phyloP scores from a whole-genome alignment of 1,140 invertebrate genomes.

The Drosophila simulans region DNA sequence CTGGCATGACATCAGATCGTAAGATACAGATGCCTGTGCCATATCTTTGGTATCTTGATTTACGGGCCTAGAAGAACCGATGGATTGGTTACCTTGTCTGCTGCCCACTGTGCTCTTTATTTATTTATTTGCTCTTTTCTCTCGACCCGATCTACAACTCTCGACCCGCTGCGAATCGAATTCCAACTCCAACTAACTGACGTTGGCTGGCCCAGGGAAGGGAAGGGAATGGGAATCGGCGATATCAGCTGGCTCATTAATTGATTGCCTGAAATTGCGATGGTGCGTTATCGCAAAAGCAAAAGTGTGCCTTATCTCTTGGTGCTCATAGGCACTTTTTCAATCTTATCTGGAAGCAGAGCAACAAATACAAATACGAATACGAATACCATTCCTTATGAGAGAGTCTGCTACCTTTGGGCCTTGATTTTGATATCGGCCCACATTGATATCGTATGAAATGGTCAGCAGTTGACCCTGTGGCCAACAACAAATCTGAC shows the following conservation, averaged over 20 bases:
- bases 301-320: conserved; percentile 64
- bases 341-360: conserved; percentile 43
- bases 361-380: conserved; percentile 21
- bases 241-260: conserved; percentile 72
- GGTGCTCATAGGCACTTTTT: conserved; percentile 43
- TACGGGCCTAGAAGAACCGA: conserved; percentile 17
- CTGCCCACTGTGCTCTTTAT: conserved; percentile 27
- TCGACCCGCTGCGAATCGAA: conserved; percentile 73
- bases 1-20: conserved; percentile 64
- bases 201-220: conserved; percentile 42
- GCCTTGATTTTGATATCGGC: conserved; percentile 6
- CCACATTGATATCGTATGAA: conserved; percentile 7
- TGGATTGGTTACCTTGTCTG: conserved; percentile 32
- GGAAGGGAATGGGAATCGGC: conserved; percentile 37
- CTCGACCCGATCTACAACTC: conserved; percentile 45
- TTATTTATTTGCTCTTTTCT: conserved; percentile 14
- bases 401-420: not conserved
- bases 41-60: conserved; percentile 65
- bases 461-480: conserved; percentile 34
- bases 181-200: conserved; percentile 71
- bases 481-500: not conserved
- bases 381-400: not conserved
- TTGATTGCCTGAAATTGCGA: conserved; percentile 75
- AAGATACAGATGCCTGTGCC: conserved; percentile 22
- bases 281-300: conserved; percentile 45